Percentiles rank a stretch among this genome's conserved stretches.
Conservation (phyloP, 64 coral and sea anemone species). For the Stylophora pistillata region DNA sequence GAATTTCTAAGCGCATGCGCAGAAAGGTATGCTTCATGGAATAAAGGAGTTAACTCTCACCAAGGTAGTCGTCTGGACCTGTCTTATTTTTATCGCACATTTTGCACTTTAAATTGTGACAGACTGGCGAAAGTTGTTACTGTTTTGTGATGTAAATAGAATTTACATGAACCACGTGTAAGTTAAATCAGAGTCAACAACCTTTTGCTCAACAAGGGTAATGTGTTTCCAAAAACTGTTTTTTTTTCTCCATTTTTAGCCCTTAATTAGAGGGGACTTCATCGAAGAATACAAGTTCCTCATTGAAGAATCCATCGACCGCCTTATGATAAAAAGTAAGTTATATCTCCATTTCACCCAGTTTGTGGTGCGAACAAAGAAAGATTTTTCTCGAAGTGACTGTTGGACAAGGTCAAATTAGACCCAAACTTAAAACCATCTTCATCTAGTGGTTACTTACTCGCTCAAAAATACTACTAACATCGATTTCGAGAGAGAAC, state of each 20-base stretch:
- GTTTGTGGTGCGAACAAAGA: neutral
- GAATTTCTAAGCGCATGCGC: constrained; percentile 9
- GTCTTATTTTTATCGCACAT: too few relatives aligned
- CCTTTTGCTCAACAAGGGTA: neutral
- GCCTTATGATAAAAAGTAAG: constrained; percentile 21
- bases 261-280: constrained; percentile 54
- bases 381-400: neutral
- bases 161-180: too few relatives aligned
- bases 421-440: too few relatives aligned
- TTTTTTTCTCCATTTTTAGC: constrained; percentile 20
- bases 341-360: neutral
- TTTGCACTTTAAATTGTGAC: too few relatives aligned
- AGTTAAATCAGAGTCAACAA: too few relatives aligned
- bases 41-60: neutral
- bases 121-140: too few relatives aligned
- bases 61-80: too few relatives aligned
- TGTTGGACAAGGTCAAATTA: neutral
- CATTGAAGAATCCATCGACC: constrained; percentile 41
- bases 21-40: constrained; percentile 9
- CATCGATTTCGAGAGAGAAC: too few relatives aligned
- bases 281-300: constrained; percentile 49
- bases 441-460: too few relatives aligned
- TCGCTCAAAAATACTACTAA: too few relatives aligned
- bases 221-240: neutral
- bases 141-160: too few relatives aligned